Evolutionary conservation across 2,113 vertebrate genomes (phyloP), one percentile per base, ranked within the genome.

Genomic region (Silurus meridionalis): DNA sequence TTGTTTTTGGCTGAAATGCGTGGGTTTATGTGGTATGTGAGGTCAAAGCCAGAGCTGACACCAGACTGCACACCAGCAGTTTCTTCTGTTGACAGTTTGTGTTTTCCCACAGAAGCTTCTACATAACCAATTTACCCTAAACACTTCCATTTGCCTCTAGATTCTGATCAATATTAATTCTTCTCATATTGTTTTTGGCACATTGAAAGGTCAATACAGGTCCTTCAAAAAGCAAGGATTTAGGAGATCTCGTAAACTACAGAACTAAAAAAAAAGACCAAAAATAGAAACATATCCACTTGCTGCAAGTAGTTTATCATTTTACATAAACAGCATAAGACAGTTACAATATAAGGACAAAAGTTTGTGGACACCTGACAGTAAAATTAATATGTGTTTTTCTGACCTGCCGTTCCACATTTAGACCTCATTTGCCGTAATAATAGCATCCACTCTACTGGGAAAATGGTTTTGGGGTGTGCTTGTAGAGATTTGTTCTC

Each of bases 21-120:
- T 89, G 90, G 84, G 88, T 60, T 89, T 61, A 10, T 86, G 87
- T 87, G 93, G 92, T 93, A 94, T 95, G 90, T 85, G 53, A 89
- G 91, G 91, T 92, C 91, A 60, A 79, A 90, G 88, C 86, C 88
- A 0, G 87, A 90, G 91, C 90, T 91, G 90, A 4, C 87, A 91
- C 90, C 89, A 87, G 88, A 86, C 92, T 91, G 88, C 86, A 91
- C 92, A 91, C 91, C 82, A 91, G 88, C 90, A 91, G 91, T 88
- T 94, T 92, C 88, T 86, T 72, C 91, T 94, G 90, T 90, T 92
- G 92, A 86, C 87, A 91, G 88, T 91, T 94, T 91, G 85, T 90
- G 88, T 92, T 94, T 94, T 95, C 95, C 94, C 94, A 94, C 90
- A 91, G 92, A 95, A 91, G 90, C 88, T 90, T 91, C 80, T 91